Conservation (phyloP, 2,797 vertebrate genomes). For the Silurus lanzhouensis region DNA sequence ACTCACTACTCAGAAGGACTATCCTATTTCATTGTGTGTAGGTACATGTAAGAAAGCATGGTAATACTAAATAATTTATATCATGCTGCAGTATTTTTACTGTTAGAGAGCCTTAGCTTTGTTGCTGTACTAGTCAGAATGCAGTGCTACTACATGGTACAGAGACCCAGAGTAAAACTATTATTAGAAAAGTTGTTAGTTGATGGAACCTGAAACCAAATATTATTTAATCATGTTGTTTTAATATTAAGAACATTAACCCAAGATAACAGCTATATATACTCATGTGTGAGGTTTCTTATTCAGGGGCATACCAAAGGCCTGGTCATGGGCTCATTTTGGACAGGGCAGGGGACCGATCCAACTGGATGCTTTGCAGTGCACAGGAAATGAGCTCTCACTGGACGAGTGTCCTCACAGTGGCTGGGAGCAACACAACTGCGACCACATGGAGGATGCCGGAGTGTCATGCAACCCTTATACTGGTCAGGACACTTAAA, state of each 20-base stretch:
- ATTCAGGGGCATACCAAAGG: constrained; percentile 80
- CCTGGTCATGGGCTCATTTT: constrained; percentile 87
- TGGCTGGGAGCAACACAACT: constrained; percentile 93
- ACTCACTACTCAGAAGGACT: background rate
- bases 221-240: background rate
- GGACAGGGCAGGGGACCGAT: constrained; percentile 86
- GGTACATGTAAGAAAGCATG: constrained; percentile 23
- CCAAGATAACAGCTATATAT: background rate
- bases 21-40: constrained; percentile 43
- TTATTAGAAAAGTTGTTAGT: background rate
- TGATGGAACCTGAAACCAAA: background rate
- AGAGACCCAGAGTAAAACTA: constrained; percentile 10
- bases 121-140: constrained; percentile 27
- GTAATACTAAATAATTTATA: constrained; percentile 54
- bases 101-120: constrained; percentile 21
- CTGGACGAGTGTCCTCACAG: constrained; percentile 87
- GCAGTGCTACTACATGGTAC: constrained; percentile 26
- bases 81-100: constrained; percentile 48
- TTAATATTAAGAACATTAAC: background rate
- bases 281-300: constrained; percentile 34
- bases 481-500: constrained; percentile 65
- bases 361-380: constrained; percentile 87
- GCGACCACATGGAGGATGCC: constrained; percentile 94
- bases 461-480: constrained; percentile 86
- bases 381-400: constrained; percentile 86